Evolutionary conservation across 2,797 vertebrate species (phyloP), one percentile per base, ranked within the genome.

Genomic region (Pseudotriccus pelzelni): DNA sequence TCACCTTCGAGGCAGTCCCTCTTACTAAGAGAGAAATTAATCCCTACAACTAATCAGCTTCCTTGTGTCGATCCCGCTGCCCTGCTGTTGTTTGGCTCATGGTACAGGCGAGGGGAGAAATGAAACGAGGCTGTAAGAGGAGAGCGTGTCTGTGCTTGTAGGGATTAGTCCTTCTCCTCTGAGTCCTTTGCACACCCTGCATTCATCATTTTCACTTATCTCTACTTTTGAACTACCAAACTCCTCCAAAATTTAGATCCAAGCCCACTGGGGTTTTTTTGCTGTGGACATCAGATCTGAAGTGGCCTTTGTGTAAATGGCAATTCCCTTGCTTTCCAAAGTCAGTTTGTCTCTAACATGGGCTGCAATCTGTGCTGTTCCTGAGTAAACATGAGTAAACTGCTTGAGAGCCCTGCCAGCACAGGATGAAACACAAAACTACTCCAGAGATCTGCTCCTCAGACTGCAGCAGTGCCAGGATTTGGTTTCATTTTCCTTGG

Each of bases 341-440:
- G 41, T 60, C 34, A 18, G 23, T 76, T 82, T 91, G 41, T 80
- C 49, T 77, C 36, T 69, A 70, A 52, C 4, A 0, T 27, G 55
- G 74, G 56, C 89, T 11, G 12, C 84, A 90, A 36, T 94, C 85
- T 90, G 41, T 74, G 89, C 85, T 84, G 24, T 95, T 88, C 79
- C 80, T 80, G 74, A 91, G 67, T 88, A 91, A 94, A 95, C 87
- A 60, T 44, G 73, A 87, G 70, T 81, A 93, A 93, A 93, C 89
- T 76, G 63, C 83, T 74, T n/a, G 16, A 76, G 15, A 43, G 34
- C 55, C 47, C 67, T 95, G 93, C 87, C 85, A 94, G 34, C 60
- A 9, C 50, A 49, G 41, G 55, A 60, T 82, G 93, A 95, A 94
- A 93, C 80, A 63, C 2, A 18, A 92, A 93, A 67, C 85, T 9